These are phyloP conservation scores for Euspilapteryx auroguttella DNA, from an alignment of 2,888 invertebrate genomes.

Conservation along the genomic window DNA sequence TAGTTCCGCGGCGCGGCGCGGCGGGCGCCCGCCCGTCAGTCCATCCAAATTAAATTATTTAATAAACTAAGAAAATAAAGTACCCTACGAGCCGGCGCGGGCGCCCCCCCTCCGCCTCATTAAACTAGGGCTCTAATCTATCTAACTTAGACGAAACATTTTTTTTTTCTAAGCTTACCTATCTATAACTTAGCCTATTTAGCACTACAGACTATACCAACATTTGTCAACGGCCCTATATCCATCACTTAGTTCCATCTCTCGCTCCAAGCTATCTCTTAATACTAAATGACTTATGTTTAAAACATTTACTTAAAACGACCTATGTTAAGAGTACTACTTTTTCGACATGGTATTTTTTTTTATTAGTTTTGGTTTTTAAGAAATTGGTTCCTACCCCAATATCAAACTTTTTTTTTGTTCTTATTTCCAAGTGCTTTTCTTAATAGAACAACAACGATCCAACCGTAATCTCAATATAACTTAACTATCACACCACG, in stretches of 20 bases:
- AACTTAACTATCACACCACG: slow-evolving; percentile 24
- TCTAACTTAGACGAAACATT: slow-evolving; percentile 55
- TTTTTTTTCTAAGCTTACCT: slow-evolving; percentile 51
- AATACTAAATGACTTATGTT: slow-evolving; percentile 45
- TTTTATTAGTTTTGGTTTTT: slow-evolving; percentile 42
- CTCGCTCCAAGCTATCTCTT: slow-evolving; percentile 43
- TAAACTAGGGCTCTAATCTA: slow-evolving; percentile 49
- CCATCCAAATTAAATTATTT: slow-evolving; percentile 59
- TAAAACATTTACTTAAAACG: slow-evolving; percentile 52
- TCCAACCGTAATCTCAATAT: slow-evolving; percentile 22
- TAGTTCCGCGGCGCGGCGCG: slow-evolving; percentile 16
- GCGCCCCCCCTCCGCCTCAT: slow-evolving; percentile 22
- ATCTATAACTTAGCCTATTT: slow-evolving; percentile 51
- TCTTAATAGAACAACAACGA: too few species aligned
- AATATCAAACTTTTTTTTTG: slow-evolving; percentile 18
- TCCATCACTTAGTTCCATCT: slow-evolving; percentile 32
- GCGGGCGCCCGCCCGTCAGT: slow-evolving; percentile 36
- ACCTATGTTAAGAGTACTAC: slow-evolving; percentile 17
- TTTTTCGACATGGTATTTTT: slow-evolving; percentile 40
- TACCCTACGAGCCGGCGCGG: slow-evolving; percentile 38
- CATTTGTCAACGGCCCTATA: slow-evolving; percentile 29
- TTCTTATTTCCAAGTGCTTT: slow-evolving; percentile 14
- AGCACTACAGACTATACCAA: slow-evolving; percentile 34
- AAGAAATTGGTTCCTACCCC: slow-evolving; percentile 37
- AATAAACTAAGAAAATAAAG: slow-evolving; percentile 58